Base-by-base conservation (phyloP, 2,888 invertebrate species). In the Andrena marginata region DNA sequence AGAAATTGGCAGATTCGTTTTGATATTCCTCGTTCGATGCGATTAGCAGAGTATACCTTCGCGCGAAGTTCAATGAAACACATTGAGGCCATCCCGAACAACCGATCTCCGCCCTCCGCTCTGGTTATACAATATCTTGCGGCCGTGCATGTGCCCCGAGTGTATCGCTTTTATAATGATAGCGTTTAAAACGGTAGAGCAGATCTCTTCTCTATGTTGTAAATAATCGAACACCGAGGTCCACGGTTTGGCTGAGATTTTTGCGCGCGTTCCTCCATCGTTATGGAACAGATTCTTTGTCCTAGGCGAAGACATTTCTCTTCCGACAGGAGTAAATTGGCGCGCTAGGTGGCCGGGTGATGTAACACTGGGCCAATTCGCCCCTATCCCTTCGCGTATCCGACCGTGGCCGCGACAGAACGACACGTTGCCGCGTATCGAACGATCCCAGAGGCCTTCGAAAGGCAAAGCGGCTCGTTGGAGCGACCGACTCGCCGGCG, bases 91-190 rank as follows among this genome's bases (percentile, higher is more conserved):
- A 54, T 20, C 23, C 60, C 64, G 68, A 54, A 65, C 54, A 62
- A 49, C 67, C 60, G 49, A 31, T 63, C 31, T 23, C 26, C 49
- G 31, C 29, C 73, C 26, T 65, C 60, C 49, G 75, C 73, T 86
- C 82, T 54, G 76, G 67, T 65, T 70, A 80, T 72, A n/a, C n/a
- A n/a, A n/a, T n/a, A 73, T 71, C 75, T 59, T 69, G 80, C 68
- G 72, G 80, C 80, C 73, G 56, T 86, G 85, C 80, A 87, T 88
- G 79, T 88, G 80, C 77, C 80, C 77, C 77, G 76, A 82, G 20
- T 84, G 82, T 88, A 85, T 83, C 77, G 85, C 84, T 82, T 88
- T 88, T 87, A 84, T 68, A 86, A 56, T 65, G 74, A 79, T 87
- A 88, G 82, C 60, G 77, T 80, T 70, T 62, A 74, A 78, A 84